Evolutionary conservation across 2,888 invertebrate species (phyloP), one percentile per base, ranked within the genome.

Genomic region (Stenotaenia linearis): DNA sequence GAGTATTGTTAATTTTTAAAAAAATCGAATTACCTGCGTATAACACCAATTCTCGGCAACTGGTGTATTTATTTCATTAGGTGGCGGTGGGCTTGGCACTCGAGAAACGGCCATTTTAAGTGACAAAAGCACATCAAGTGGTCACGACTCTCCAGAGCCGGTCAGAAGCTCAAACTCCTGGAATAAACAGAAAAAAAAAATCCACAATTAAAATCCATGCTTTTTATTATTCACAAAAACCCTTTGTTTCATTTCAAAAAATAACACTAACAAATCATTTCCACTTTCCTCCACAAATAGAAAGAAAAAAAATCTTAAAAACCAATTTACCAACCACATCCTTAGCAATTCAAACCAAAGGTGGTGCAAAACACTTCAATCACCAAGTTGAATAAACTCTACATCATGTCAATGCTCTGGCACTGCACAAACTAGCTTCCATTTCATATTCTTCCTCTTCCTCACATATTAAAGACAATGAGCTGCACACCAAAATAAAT

Each of bases 11-110:
- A 9, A 5, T n/a, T n/a, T 45, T 45, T 45, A 9, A 18, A 45
- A 45, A 18, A 18, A 18, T 45, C 12, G 15, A 69, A 28, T 61
- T 90, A 97, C 97, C 94, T 98, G 97, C 87, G 98, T 99, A 88
- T 98, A 98, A 91, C 98, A 99, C 98, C 98, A 99, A 90, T 98
- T 98, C 89, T 99, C 98, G 82, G 98, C 98, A 84, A 98, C 97
- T 85, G 98, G 98, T 86, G 95, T 95, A 89, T 95, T 94, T 87
- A 93, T 94, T 92, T 95, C 95, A 78, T 82, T 82, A 32, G 83
- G 82, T 77, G 83, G 83, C 89, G 94, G 94, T 86, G 96, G 92
- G 90, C 96, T 96, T 86, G 97, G 96, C 88, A 97, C 96, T 86
- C 96, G 92, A 90, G 95, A 95, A 89, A 96, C 95, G 90, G 96